Conservation (phyloP, 1,140 invertebrate genomes). For the Anoplolepis gracilipes region DNA sequence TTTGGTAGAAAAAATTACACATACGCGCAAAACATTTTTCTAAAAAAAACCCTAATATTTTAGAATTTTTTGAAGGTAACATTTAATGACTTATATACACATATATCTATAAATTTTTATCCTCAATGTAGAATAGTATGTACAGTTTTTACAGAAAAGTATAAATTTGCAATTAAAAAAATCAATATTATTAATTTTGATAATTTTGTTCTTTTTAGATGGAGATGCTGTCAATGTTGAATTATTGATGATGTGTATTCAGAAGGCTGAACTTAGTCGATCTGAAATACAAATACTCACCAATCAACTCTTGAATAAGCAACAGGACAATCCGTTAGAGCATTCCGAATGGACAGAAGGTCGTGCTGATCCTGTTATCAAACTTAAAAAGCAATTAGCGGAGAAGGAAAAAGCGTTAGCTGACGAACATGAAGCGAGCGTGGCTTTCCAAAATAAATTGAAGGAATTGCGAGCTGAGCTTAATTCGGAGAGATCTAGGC, state of each 20-base stretch:
- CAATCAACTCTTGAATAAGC: constrained; percentile 94
- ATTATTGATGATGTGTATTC: constrained; percentile 90
- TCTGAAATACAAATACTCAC: constrained; percentile 95
- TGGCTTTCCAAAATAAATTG: constrained; percentile 90
- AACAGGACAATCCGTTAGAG: constrained; percentile 90
- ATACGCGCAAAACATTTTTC: no score
- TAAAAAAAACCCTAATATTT: no score
- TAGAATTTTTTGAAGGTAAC: neutral
- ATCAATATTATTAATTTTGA: neutral
- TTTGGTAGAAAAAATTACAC: no score
- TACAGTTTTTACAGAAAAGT: neutral
- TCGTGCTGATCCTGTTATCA: constrained; percentile 93
- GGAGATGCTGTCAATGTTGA: constrained; percentile 89
- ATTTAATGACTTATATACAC: neutral
- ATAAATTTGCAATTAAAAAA: constrained; percentile 12
- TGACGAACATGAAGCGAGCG: constrained; percentile 90
- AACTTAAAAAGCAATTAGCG: constrained; percentile 94
- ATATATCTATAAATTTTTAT: neutral
- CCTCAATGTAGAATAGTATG: neutral
- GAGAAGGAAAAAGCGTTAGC: constrained; percentile 91
- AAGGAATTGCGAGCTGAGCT: constrained; percentile 92
- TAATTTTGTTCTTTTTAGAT: constrained; percentile 80
- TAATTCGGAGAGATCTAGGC: constrained; percentile 88
- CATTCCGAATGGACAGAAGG: constrained; percentile 95
- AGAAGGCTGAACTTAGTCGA: constrained; percentile 92